Conservation (phyloP, 2,113 vertebrate genomes). For the Oncorhynchus gorbuscha region DNA sequence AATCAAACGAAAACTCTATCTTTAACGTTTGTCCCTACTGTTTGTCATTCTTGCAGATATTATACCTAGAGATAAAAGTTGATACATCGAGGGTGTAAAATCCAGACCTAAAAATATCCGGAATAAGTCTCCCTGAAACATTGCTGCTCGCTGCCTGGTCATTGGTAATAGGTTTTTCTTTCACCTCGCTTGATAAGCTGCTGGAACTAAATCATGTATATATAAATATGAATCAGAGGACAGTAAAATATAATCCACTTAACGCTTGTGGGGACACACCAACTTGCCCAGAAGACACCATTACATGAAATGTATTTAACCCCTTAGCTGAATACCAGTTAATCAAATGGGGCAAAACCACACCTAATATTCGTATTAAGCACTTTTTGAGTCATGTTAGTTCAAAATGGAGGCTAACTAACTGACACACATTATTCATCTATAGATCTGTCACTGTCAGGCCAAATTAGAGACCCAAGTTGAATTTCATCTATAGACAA, state of each 20-base stretch:
- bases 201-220: constrained; percentile 47
- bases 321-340: background rate
- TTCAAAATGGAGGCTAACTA: constrained; percentile 7
- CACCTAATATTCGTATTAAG: background rate
- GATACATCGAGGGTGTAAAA: constrained; percentile 7
- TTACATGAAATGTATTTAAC: constrained; percentile 5
- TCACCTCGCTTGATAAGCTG: constrained; percentile 42
- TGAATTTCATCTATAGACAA: constrained; percentile 33
- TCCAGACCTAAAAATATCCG: constrained; percentile 3
- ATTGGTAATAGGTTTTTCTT: constrained; percentile 40
- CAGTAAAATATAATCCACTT: constrained; percentile 33
- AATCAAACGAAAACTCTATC: background rate
- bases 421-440: constrained; percentile 22
- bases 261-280: constrained; percentile 10
- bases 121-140: constrained; percentile 16
- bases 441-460: constrained; percentile 25
- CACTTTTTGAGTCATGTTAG: background rate
- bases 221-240: constrained; percentile 52
- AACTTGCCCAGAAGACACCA: constrained; percentile 10
- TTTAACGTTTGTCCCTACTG: background rate
- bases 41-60: constrained; percentile 8
- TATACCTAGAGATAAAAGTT: constrained; percentile 1
- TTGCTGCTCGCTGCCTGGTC: constrained; percentile 19
- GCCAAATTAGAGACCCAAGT: constrained; percentile 29
- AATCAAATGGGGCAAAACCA: background rate